Evolutionary conservation across 2,888 invertebrate species (phyloP), one percentile per base, ranked within the genome.

Genomic region (Eueremaeus valkanovi): DNA sequence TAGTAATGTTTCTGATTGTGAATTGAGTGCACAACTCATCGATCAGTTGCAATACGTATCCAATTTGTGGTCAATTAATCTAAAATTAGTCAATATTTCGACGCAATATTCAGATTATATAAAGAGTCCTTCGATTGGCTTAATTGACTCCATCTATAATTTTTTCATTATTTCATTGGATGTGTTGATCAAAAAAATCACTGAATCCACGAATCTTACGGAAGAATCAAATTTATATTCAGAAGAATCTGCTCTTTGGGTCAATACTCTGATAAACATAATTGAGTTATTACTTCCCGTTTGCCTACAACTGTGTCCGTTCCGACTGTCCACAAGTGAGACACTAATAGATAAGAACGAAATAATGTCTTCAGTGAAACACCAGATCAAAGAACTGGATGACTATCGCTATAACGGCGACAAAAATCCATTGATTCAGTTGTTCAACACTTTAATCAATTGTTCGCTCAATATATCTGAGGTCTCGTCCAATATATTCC

Each of bases 381-480:
- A 33, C 21, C 45, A 55, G n/a, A 45, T 73, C 24, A 29, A 45
- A 24, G 55, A 51, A 33, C 51, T 73, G 21, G n/a, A 40, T 24
- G 40, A 70, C 5, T 45, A 70, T 24, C n/a, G 9, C 27, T 51
- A n/a, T 42, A 33, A 18, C 1, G 24, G 24, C 24, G 49, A 45
- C 18, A 55, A 51, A 0, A 51, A 73, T 31, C 73, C 73, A 27
- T 49, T 73, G 11, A 45, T 51, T 1, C 49, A 73, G 21, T 29
- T 49, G 13, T 27, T 73, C 51, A 73, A 73, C 18, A 55, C 42
- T 42, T 55, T 73, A 51, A 29, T 73, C 49, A 73, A 73, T 13
- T 51, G 45, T 33, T 45, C 73, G 0, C 51, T 73, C 2, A 73
- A 73, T 27, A 70, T 40, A 45, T 73, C 73, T 24, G 33, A 63